Base-by-base conservation (phyloP, 2,888 invertebrate genomes). In the Callyntrura guangdongensis region DNA sequence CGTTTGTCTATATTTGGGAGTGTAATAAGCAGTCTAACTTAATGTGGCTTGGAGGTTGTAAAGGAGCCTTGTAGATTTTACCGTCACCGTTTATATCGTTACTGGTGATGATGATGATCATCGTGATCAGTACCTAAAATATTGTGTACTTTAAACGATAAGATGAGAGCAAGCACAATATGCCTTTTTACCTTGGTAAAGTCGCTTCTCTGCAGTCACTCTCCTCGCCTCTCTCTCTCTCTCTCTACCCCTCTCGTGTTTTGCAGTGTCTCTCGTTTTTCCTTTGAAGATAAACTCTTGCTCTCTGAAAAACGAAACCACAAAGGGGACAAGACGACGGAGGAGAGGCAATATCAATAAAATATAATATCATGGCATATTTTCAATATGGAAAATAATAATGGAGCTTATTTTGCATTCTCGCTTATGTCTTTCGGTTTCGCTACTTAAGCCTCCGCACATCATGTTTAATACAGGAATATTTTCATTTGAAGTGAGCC, bases 311-410 rank as follows among this genome's bases (percentile, higher is more conserved):
- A 69, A 17, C n/a, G 6, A 67, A n/a, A 17, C 49, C 14, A 36
- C 49, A 27, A 17, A n/a, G n/a, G 36, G 49, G 12, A 74, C 20
- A 74, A 4, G 6, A 45, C 36, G 45, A 4, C 17, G 36, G n/a
- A 53, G 36, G n/a, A 53, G 20, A 17, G 53, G 77, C 27, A 61
- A 86, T 86, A 86, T 86, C 77, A 86, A 86, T 86, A 86, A 86
- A 86, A 86, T 72, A 47, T 77, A 86, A 86, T 86, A 47, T n/a
- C 86, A 77, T 25, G 17, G 27, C 49, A 74, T 74, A 49, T 74
- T 59, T n/a, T 11, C 47, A 47, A 47, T 74, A 49, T 20, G 47
- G 49, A 47, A 47, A 45, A 47, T 74, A 47, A 47, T 45, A 72
- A 17, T 74, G 25, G 27, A 36, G 49, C 22, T 47, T 53, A n/a